Base-by-base conservation (phyloP, 37 sponge, comb jelly and placozoan genomes). In the Oscarella lobularis region DNA sequence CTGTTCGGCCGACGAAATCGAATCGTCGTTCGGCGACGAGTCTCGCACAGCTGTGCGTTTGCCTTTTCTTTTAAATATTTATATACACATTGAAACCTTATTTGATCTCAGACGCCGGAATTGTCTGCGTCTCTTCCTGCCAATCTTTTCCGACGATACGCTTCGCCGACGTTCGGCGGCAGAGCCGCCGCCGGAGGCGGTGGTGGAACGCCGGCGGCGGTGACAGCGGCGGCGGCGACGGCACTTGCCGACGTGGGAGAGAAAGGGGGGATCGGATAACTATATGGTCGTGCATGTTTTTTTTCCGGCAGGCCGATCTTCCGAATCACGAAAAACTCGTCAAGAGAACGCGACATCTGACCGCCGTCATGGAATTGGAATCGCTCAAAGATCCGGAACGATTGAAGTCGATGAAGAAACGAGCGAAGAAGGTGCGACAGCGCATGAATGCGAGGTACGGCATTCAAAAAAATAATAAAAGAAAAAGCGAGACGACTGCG, bases 221-320 rank as follows among this genome's bases (percentile, higher is more conserved):
- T 88, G 0, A 40, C 68, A 9, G 91, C 86, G 2, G 74, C 84
- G 76, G 84, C 88, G 1, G 88, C 88, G 0, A 38, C 80, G 0
- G 91, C 87, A 35, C 81, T 71, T 32, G 78, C 85, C 3, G 86
- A 87, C 76, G 38, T 81, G 37, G 79, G 66, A 38, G 78, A 72
- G 37, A 87, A 83, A 38, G 86, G 87, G 87, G 86, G 91, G 60
- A 82, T 68, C n/a, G 39, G 86, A n/a, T n/a, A n/a, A n/a, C n/a
- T n/a, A n/a, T n/a, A n/a, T n/a, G n/a, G n/a, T n/a, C n/a, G n/a
- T n/a, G n/a, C n/a, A n/a, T n/a, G n/a, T n/a, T n/a, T n/a, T n/a
- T n/a, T n/a, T n/a, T n/a, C n/a, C n/a, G n/a, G n/a, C n/a, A 76
- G 77, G 9, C 39, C 55, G 76, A 40, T 35, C 76, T 33, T 33